Evolutionary conservation across 2,113 vertebrate species (phyloP).

Genomic region (Poicephalus meyeri): DNA sequence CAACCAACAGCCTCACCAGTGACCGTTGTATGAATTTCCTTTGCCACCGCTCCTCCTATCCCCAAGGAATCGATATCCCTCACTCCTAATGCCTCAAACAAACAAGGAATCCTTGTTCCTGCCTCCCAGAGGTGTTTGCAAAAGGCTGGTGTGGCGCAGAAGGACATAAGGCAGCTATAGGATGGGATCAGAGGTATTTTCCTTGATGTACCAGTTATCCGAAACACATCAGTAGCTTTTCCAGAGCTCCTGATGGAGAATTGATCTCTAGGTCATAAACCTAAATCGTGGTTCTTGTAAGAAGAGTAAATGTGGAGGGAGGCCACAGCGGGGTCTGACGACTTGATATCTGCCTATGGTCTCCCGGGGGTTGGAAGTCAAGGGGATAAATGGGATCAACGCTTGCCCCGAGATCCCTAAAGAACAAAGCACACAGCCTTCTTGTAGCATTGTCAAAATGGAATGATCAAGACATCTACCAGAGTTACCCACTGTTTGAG

Average conservation of each 20-base stretch:
- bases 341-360: background rate
- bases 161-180: background rate
- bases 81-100: background rate
- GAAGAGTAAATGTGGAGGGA: slow-evolving; percentile 15
- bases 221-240: slow-evolving; percentile 61
- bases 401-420: background rate
- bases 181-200: slow-evolving; percentile 18
- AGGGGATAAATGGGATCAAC: background rate
- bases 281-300: slow-evolving; percentile 19
- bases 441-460: background rate
- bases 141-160: background rate
- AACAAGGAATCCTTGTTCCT: background rate
- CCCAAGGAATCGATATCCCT: background rate
- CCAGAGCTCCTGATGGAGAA: slow-evolving; percentile 55
- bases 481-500: background rate
- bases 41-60: background rate
- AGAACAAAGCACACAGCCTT: background rate
- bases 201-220: slow-evolving; percentile 15
- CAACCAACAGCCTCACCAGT: background rate
- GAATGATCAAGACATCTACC: background rate
- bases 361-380: slow-evolving; percentile 17
- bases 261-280: slow-evolving; percentile 68
- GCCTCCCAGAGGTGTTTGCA: background rate
- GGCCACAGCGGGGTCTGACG: background rate
- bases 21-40: background rate